phyloP scores from a whole-genome alignment of 2,888 invertebrate species.

The Noctua pronuba region DNA sequence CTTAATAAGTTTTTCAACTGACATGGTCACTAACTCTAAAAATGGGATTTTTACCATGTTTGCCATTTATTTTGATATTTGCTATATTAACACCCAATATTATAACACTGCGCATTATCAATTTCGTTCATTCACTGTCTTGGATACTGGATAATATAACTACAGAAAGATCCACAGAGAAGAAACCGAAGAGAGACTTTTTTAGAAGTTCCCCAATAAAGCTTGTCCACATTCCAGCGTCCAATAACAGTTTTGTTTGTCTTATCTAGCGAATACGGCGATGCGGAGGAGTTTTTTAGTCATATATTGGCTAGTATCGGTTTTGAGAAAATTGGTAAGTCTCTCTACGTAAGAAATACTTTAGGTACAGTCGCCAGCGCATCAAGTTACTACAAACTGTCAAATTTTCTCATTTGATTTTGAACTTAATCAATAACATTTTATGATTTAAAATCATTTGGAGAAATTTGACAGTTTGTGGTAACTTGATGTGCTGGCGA shows the following conservation, averaged over 20 bases:
- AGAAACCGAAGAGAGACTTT: background rate
- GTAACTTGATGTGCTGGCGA: too few species aligned
- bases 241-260: conserved; percentile 49
- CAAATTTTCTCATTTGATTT: too few species aligned
- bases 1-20: too few species aligned
- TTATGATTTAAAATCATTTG: too few species aligned
- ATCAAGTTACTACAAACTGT: too few species aligned
- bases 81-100: background rate
- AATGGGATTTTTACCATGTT: too few species aligned
- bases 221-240: conserved; percentile 40
- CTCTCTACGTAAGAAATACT: background rate
- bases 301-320: conserved; percentile 4
- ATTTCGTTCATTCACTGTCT: background rate
- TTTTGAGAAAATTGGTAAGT: background rate
- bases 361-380: too few species aligned
- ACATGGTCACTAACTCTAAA: too few species aligned
- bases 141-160: background rate
- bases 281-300: conserved; percentile 22
- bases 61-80: too few species aligned
- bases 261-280: conserved; percentile 33
- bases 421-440: too few species aligned
- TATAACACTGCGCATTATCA: background rate
- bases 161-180: background rate
- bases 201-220: conserved; percentile 43
- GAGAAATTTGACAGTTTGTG: too few species aligned